These are phyloP conservation scores for Lepidurus packardi DNA, from an alignment of 1,140 invertebrate genomes.

Conservation along the genomic window DNA sequence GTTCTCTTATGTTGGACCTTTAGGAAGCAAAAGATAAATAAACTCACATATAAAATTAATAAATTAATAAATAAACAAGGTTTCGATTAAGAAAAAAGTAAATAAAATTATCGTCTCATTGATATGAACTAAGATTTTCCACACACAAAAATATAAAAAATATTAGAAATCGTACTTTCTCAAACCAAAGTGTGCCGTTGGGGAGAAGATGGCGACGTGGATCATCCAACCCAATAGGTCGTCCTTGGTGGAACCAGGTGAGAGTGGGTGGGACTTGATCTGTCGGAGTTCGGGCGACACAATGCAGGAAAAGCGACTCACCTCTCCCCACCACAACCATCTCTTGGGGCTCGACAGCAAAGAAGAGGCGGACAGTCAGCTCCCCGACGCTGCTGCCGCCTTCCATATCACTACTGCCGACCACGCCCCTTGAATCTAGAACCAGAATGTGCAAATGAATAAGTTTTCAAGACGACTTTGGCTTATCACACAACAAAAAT, in stretches of 20 bases:
- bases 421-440: background rate
- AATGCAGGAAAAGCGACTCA: conserved; percentile 14
- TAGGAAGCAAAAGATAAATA: background rate
- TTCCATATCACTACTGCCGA: background rate
- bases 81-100: background rate
- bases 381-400: background rate
- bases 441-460: background rate
- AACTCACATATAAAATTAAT: background rate
- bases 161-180: conserved; percentile 37
- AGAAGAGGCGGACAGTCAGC: background rate
- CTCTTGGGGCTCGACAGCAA: conserved; percentile 23
- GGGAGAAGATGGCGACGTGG: conserved; percentile 39
- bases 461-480: background rate
- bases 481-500: background rate
- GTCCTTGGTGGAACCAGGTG: conserved; percentile 39
- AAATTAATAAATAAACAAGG: background rate
- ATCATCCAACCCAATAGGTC: conserved; percentile 35
- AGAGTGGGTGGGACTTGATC: conserved; percentile 23
- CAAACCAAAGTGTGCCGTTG: conserved; percentile 45
- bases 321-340: conserved; percentile 17
- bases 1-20: conserved; percentile 37
- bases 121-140: background rate
- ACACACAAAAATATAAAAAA: background rate
- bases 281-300: background rate
- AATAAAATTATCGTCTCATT: background rate